These are phyloP conservation scores for Trinectes maculatus DNA, from an alignment of 2,113 vertebrate genomes.

Conservation along the genomic window DNA sequence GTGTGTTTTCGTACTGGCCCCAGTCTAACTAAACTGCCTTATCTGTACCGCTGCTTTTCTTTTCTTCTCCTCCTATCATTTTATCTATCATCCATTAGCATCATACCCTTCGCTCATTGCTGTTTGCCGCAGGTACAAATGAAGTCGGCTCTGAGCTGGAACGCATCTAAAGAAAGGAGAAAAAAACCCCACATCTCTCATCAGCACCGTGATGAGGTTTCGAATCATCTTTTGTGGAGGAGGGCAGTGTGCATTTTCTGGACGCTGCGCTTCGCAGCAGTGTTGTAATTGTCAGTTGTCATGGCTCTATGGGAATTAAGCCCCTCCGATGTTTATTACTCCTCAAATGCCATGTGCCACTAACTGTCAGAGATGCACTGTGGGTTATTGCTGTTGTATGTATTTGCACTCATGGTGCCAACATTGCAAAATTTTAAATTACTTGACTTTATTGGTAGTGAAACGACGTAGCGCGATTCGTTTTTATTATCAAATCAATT, in stretches of 20 bases:
- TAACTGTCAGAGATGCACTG: conserved; percentile 30
- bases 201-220: conserved; percentile 4
- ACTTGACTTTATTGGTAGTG: too few species aligned
- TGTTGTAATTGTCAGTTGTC: conserved; percentile 34
- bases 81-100: conserved; percentile 31
- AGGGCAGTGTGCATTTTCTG: conserved; percentile 3
- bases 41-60: conserved; percentile 32
- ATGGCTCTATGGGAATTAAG: conserved; percentile 30
- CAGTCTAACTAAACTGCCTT: conserved; percentile 44
- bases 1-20: conserved; percentile 16
- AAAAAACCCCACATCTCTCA: conserved; percentile 24
- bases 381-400: conserved; percentile 13
- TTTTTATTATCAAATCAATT: too few species aligned
- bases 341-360: conserved; percentile 51
- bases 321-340: conserved; percentile 46
- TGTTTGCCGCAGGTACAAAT: conserved; percentile 48
- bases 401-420: too few species aligned
- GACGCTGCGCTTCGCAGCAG: conserved; percentile 23
- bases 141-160: conserved; percentile 36
- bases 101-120: conserved; percentile 18
- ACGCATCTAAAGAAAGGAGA: conserved; percentile 36
- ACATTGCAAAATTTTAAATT: too few species aligned
- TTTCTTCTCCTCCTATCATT: conserved; percentile 22
- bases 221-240: conserved; percentile 23
- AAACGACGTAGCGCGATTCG: too few species aligned